Evolutionary conservation across 2,888 invertebrate species (phyloP), one percentile per base, ranked within the genome.

Genomic region (Andrena haemorrhoa): DNA sequence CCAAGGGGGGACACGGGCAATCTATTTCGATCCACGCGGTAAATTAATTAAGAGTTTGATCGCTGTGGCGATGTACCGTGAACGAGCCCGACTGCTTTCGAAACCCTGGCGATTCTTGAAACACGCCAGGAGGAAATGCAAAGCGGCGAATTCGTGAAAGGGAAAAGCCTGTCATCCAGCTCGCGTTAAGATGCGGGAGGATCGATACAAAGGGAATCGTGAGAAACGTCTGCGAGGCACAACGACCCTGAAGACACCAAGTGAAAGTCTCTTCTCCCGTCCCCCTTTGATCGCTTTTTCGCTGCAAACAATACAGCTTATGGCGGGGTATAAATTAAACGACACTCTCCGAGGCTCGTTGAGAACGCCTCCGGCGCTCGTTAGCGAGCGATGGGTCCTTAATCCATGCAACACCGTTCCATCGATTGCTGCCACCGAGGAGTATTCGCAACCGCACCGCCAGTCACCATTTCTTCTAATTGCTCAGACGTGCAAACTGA

Each of bases 121-220:
- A 41, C 41, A 3, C 23, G 29, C 16, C 8, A 51, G 23, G 61
- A n/a, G 16, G 26, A 16, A 41, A 41, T 53, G 23, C 26, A 2
- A 26, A 69, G 63, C 3, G 35, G 6, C 31, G 12, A 6, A 26
- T 1, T 10, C 12, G 26, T 7, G 68, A 69, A 74, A 79, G 74
- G 69, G 69, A 58, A 79, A 79, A 74, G 26, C 16, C 20, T 16
- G 16, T 8, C 23, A 7, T 2, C 16, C 16, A 49, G 23, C 23
- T n/a, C n/a, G 23, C 8, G 35, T 20, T 33, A 73, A 51, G 66
- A 53, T 6, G 31, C 26, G 58, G 73, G 23, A 10, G 58, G 33
- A 76, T 74, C 83, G 80, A 83, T 78, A 75, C 79, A 86, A 79
- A 79, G 79, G 75, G 73, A 83, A 78, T 75, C 79, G 79, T 79